Conservation (phyloP, 2,797 vertebrate species). For the Danio choprae region DNA sequence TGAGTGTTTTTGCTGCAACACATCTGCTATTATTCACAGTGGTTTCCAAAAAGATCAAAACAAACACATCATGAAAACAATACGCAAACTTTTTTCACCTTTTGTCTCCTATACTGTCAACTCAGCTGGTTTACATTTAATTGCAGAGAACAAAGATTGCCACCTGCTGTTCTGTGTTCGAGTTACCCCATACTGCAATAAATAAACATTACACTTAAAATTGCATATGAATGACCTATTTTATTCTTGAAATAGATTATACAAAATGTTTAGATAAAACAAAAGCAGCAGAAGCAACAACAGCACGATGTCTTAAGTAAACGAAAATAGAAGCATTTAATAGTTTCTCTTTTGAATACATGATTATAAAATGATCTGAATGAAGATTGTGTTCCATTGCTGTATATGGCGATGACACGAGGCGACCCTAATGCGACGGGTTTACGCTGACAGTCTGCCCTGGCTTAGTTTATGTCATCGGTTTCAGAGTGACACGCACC, state of each 20-base stretch:
- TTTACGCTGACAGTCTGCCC: constrained; percentile 21
- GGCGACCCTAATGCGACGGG: constrained; percentile 6
- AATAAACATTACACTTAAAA: not conserved
- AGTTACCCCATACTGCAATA: not conserved
- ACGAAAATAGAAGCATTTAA: too few relatives aligned
- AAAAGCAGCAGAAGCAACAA: too few relatives aligned
- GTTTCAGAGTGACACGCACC: constrained; percentile 51
- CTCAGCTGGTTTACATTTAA: not conserved
- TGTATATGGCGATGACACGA: constrained; percentile 8
- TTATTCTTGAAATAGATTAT: not conserved
- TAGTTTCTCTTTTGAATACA: too few relatives aligned
- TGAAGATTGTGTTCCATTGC: not conserved
- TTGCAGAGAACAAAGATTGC: not conserved
- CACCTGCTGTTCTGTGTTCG: constrained; percentile 2
- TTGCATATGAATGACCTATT: not conserved
- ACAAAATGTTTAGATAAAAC: not conserved
- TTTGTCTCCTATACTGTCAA: not conserved
- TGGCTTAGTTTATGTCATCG: constrained; percentile 53
- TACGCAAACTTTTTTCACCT: not conserved
- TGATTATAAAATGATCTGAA: not conserved
- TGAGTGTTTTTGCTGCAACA: not conserved
- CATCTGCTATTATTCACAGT: constrained; percentile 2
- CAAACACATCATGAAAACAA: not conserved
- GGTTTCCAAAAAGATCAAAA: not conserved
- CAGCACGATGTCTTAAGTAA: too few relatives aligned